Evolutionary conservation across 2,113 vertebrate genomes (phyloP).

Genomic region (Pleuronectes platessa): DNA sequence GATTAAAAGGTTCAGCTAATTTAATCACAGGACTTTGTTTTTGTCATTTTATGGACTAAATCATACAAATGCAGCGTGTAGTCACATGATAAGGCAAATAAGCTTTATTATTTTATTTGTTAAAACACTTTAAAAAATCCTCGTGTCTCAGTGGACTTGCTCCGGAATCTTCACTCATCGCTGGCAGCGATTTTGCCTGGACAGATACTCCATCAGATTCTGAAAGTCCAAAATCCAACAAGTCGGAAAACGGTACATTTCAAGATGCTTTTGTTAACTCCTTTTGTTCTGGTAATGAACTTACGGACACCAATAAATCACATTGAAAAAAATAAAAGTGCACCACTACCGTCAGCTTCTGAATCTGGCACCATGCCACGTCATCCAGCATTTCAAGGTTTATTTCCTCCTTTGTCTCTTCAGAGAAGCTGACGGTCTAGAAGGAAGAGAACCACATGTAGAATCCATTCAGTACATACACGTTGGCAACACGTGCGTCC

Average conservation of each 20-base stretch:
- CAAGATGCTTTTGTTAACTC: neutral
- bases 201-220: conserved; percentile 65
- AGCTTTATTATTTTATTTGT: conserved; percentile 43
- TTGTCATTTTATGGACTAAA: neutral
- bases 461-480: neutral
- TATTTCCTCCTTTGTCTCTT: conserved; percentile 67
- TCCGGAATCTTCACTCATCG: conserved; percentile 16
- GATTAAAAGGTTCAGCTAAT: too few relatives aligned
- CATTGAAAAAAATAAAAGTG: neutral
- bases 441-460: neutral
- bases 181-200: conserved; percentile 29
- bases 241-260: too few relatives aligned
- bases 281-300: neutral
- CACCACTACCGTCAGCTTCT: conserved; percentile 58
- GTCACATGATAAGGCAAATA: neutral
- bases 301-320: neutral
- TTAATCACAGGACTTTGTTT: too few relatives aligned
- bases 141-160: neutral
- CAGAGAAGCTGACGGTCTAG: conserved; percentile 67
- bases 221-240: conserved; percentile 34
- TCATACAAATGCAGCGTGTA: neutral
- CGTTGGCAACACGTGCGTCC: neutral
- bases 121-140: conserved; percentile 11
- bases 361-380: conserved; percentile 65
- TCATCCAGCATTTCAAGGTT: conserved; percentile 71